Evolutionary conservation across 2,113 vertebrate species (phyloP), one percentile per base, ranked within the genome.

Genomic region (Copsychus sechellarum): DNA sequence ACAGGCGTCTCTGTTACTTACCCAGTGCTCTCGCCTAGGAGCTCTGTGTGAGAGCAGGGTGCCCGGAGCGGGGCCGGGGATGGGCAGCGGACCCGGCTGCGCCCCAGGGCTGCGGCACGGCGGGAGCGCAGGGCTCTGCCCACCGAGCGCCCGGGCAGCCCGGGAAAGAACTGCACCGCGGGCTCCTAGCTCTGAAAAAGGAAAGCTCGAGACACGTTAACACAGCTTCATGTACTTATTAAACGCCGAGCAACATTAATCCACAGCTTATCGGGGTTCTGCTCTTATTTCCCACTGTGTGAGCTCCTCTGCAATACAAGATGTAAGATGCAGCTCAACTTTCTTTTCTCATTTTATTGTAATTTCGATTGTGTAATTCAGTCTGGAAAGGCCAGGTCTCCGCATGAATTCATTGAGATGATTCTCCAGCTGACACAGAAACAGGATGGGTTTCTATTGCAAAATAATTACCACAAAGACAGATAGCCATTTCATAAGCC

Each of bases 1-100:
- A 53, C 72, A 78, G 86, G 16, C 53, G 93, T 53, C 79, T 96
- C 82, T 90, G 72, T 95, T 88, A 95, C 86, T 96, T 64, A 93
- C 88, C 90, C 78, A 36, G 2, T 74, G 5, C 72, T 88, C 50
- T 70, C 51, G 17, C 78, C 86, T 23, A 19, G 74, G 40, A 14
- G 56, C 60, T 90, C 64, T 95, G 73, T 25, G 81, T 94, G 91
- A 60, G 40, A 43, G 8, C 33, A 72, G 64, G 13, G 89, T 54
- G 56, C 62, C 61, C 17, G 51, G 45, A 26, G 2, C 0, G 5
- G 34, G 38, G 88, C 62, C 10, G 3, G 65, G 61, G 22, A 53
- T 1, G 10, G 33, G 66, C n/a, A 74, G 28, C 2, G 0, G 36
- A 20, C 31, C 58, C 1, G 45, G 73, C 71, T 61, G 21, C 54